Evolutionary conservation across 2,888 invertebrate genomes (phyloP), one percentile per base, ranked within the genome.

Genomic region (Noctua comes): DNA sequence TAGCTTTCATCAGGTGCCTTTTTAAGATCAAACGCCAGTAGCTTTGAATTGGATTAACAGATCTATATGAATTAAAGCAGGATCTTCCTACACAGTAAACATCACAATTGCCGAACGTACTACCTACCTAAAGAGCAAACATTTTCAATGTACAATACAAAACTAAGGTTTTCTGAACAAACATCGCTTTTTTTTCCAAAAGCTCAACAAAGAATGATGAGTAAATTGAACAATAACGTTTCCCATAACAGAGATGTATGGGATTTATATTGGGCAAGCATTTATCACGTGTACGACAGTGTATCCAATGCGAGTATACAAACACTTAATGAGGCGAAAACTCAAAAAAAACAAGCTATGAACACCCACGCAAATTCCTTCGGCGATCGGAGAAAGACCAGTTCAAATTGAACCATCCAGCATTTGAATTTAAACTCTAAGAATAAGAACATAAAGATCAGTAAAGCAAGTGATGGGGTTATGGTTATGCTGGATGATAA

Each of bases 311-410:
- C 93, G 91, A 93, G 94, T 95, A 91, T 93, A 95, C 94, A 95
- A 94, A 95, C 94, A 95, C 94, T 94, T 94, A 94, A 95, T 95
- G 94, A 95, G 92, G 93, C 93, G 93, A 94, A 95, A 95, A 94
- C 88, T 94, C 93, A 93, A 94, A 94, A 94, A 94, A 94, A 95
- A 93, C 94, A 94, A 92, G 91, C 91, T 71, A 79, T 91, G 89
- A 85, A 91, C 95, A 89, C 96, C 95, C 87, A 96, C 95, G 93
- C 91, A 90, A 92, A 94, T 94, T 93, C 94, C 92, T 85, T 40
- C 72, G 76, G 64, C 73, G 80, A 85, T 87, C 79, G 73, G 79
- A 77, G 57, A 70, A 75, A 65, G 43, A 86, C 90, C 88, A 73
- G 27, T 75, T 46, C 73, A 66, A 18, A 62, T 11, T 18, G 71